Evolutionary conservation across 53 echinoderm and acorn worm species (phyloP).

Genomic region (Hippasteria phrygiana): DNA sequence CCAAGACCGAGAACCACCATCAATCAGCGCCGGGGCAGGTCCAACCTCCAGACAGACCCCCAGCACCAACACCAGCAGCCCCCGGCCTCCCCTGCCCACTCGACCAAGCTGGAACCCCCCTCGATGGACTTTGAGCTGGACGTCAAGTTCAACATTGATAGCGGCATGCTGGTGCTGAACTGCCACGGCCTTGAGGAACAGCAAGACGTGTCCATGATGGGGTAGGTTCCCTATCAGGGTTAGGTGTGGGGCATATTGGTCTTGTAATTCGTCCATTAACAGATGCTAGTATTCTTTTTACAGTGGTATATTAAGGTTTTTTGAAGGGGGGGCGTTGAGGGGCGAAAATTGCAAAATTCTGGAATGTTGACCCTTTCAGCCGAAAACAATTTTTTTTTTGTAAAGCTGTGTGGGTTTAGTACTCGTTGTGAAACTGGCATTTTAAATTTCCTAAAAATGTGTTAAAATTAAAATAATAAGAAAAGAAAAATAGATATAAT

Average conservation of each 20-base stretch:
- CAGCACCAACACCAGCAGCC: slow-evolving; percentile 3
- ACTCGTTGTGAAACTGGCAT: too few species aligned
- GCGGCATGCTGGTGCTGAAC: slow-evolving; percentile 87
- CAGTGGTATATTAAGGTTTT: too few species aligned
- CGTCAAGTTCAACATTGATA: slow-evolving; percentile 85
- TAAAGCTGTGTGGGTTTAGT: too few species aligned
- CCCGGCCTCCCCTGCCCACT: slow-evolving; percentile 71
- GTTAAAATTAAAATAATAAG: too few species aligned
- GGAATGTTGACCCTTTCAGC: too few species aligned
- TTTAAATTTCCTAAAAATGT: too few species aligned
- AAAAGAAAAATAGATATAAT: too few species aligned
- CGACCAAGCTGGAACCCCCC: slow-evolving; percentile 76
- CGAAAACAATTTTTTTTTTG: too few species aligned
- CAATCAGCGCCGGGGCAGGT: slow-evolving; percentile 29
- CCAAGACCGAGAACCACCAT: slow-evolving; percentile 16
- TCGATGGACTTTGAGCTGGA: slow-evolving; percentile 90
- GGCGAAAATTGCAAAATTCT: too few species aligned
- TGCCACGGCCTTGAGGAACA: slow-evolving; percentile 69
- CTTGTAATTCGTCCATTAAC: background rate
- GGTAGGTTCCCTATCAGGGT: background rate
- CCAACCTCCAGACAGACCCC: slow-evolving; percentile 8
- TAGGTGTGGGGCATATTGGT: background rate
- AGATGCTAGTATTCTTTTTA: too few species aligned
- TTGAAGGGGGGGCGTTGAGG: too few species aligned
- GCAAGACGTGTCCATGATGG: slow-evolving; percentile 7